A percentile compares a stretch with the other conserved stretches of the same genome.
Conservation (phyloP, 2,888 invertebrate species). For the Andrena bucephala region DNA sequence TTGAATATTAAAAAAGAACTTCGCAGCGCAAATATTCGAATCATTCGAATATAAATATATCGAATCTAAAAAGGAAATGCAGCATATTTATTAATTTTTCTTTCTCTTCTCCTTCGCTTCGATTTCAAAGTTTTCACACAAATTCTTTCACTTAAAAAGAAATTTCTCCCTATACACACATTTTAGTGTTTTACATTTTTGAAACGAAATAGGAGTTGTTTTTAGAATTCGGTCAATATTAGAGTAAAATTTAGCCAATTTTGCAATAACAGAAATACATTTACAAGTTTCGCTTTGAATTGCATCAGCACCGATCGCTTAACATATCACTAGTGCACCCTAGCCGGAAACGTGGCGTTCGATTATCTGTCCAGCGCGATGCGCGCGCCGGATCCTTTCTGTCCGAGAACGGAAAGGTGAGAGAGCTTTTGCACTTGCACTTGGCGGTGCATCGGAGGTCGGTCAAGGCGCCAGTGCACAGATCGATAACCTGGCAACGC, state of each 20-base stretch:
- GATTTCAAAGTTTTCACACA: background rate
- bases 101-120: too few species aligned
- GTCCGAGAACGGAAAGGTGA: conserved; percentile 61
- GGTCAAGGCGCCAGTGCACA: conserved; percentile 83
- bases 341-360: conserved; percentile 27
- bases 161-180: background rate
- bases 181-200: background rate
- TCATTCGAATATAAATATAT: background rate
- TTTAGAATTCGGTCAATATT: too few species aligned
- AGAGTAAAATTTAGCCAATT: background rate
- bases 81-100: too few species aligned
- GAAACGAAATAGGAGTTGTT: background rate
- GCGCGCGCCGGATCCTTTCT: conserved; percentile 55
- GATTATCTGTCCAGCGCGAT: conserved; percentile 41
- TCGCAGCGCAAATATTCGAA: too few species aligned
- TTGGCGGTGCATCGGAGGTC: conserved; percentile 82
- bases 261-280: background rate
- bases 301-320: background rate
- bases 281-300: background rate
- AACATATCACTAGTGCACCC: background rate
- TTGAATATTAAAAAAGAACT: too few species aligned
- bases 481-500: conserved; percentile 84
- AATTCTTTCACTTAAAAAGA: background rate
- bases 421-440: conserved; percentile 83
- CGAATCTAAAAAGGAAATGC: background rate